Conservation (phyloP, 2,113 vertebrate genomes). For the Brevimyrus niger region DNA sequence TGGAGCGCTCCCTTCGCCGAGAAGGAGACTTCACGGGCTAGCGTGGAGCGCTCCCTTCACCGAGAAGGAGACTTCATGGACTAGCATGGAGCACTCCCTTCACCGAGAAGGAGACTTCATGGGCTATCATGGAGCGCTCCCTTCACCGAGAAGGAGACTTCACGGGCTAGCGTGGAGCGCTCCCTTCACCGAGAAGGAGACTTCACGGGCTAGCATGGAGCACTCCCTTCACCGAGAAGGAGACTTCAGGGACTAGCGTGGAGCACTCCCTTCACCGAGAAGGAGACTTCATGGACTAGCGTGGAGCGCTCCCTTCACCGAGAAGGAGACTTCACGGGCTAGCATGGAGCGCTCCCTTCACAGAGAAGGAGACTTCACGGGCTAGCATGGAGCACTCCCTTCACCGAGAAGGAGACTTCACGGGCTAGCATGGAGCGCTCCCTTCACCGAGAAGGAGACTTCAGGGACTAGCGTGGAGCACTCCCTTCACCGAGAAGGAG, state of each 20-base stretch:
- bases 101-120: neutral
- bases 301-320: neutral
- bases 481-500: neutral
- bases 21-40: neutral
- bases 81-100: neutral
- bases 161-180: neutral
- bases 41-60: neutral
- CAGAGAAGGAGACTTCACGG: neutral
- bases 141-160: neutral
- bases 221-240: neutral
- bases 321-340: neutral
- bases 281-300: neutral
- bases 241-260: neutral
- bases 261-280: neutral
- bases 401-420: neutral
- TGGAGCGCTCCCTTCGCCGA: neutral
- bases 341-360: neutral
- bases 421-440: neutral
- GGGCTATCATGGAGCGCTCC: neutral
- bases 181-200: neutral
- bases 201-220: neutral
- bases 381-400: neutral
- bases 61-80: neutral
- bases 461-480: neutral
- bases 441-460: neutral